A percentile compares a stretch with the other conserved stretches of the same genome.
Evolutionary conservation across 2,888 invertebrate genomes (phyloP).

Genomic region (Eulithis prunata): DNA sequence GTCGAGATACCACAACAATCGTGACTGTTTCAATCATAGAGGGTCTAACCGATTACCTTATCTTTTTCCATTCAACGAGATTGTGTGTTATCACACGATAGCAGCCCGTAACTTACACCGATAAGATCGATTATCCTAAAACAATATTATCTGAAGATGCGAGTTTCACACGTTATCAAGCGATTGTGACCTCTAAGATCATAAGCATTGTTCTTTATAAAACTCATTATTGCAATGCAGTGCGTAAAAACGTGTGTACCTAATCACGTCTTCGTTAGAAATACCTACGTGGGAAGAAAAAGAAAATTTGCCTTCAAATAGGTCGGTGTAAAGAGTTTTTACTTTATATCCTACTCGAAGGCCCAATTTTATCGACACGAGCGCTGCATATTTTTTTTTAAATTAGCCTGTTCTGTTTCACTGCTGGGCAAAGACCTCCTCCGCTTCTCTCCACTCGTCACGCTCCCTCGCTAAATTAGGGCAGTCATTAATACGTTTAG

Average conservation of each 20-base stretch:
- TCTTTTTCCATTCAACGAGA: constrained; percentile 16
- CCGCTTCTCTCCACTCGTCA: too few species aligned
- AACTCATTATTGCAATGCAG: constrained; percentile 15
- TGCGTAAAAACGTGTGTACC: constrained; percentile 26
- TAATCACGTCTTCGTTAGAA: constrained; percentile 3
- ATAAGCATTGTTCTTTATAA: constrained; percentile 25
- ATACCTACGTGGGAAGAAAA: constrained; percentile 7
- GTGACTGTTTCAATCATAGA: not conserved
- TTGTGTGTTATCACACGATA: constrained; percentile 14
- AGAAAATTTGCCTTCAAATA: constrained; percentile 16
- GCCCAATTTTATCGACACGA: too few species aligned
- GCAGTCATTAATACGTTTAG: too few species aligned
- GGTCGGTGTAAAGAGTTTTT: constrained; percentile 8
- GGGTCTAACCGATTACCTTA: constrained; percentile 7
- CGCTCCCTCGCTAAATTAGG: too few species aligned
- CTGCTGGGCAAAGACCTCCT: too few species aligned
- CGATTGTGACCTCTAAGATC: constrained; percentile 25
- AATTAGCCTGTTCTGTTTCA: too few species aligned
- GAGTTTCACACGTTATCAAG: constrained; percentile 18
- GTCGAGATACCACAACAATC: not conserved
- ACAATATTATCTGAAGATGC: constrained; percentile 32
- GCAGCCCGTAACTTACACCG: constrained; percentile 11
- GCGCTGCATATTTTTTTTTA: too few species aligned
- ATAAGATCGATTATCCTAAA: constrained; percentile 27
- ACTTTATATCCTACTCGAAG: too few species aligned